Evolutionary conservation across 2,797 vertebrate species (phyloP).

Genomic region (Tiaroga cobitis): DNA sequence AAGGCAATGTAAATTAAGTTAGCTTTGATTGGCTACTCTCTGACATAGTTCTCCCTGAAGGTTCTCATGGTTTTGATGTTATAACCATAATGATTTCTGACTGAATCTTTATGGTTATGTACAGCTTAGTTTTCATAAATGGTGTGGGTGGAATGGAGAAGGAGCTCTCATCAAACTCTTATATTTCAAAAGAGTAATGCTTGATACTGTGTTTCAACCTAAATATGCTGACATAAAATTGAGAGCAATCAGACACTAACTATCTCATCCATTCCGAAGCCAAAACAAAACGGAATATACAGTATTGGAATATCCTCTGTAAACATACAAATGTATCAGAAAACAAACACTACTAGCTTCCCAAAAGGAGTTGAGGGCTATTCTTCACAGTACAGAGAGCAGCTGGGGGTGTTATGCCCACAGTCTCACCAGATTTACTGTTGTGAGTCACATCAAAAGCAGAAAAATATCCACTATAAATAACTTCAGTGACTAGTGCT

Average conservation of each 20-base stretch:
- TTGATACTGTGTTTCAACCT: slow-evolving; percentile 23
- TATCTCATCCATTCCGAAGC: not conserved
- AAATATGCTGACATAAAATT: slow-evolving; percentile 27
- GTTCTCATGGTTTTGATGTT: not conserved
- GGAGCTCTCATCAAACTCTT: not conserved
- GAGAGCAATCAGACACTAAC: not conserved
- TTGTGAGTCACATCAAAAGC: slow-evolving; percentile 59
- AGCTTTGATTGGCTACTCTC: not conserved
- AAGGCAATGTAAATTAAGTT: not conserved
- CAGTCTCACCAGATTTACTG: slow-evolving; percentile 50
- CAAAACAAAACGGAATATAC: slow-evolving; percentile 14
- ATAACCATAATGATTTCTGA: not conserved
- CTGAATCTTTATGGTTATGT: not conserved
- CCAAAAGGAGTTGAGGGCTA: slow-evolving; percentile 1
- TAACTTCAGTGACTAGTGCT: slow-evolving; percentile 47
- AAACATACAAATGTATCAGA: slow-evolving; percentile 28
- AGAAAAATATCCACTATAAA: slow-evolving; percentile 59
- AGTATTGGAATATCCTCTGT: slow-evolving; percentile 12
- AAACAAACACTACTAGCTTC: slow-evolving; percentile 15
- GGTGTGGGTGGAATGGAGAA: not conserved
- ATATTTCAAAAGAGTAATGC: slow-evolving; percentile 13
- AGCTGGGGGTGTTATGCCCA: slow-evolving; percentile 42
- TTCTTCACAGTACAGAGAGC: slow-evolving; percentile 33
- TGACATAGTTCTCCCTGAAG: not conserved
- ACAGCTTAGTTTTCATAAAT: not conserved